These are phyloP conservation scores for Pelosia muscerda DNA, from an alignment of 2,888 invertebrate genomes.

Conservation along the genomic window DNA sequence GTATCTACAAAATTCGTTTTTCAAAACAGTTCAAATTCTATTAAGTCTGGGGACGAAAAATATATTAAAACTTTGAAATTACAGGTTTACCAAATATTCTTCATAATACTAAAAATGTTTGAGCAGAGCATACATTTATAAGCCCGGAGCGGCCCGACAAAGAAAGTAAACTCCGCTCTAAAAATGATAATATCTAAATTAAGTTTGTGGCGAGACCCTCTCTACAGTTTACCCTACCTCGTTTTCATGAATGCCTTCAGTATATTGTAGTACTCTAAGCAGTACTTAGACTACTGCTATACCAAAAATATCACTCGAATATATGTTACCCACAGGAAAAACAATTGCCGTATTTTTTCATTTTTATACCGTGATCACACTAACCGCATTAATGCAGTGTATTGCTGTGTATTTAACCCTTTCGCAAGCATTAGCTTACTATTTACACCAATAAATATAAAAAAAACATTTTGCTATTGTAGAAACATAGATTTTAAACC, in stretches of 20 bases:
- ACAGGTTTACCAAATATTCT: background rate
- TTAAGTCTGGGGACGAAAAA: background rate
- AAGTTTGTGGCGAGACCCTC: background rate
- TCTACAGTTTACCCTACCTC: constrained; percentile 13
- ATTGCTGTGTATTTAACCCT: background rate
- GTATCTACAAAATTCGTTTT: background rate
- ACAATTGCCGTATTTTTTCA: background rate
- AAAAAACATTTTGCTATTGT: too few relatives aligned
- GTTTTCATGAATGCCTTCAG: background rate
- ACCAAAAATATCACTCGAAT: background rate
- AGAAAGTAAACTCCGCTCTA: background rate
- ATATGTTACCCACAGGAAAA: background rate
- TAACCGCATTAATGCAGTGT: background rate
- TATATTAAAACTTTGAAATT: background rate
- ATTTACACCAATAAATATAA: too few relatives aligned
- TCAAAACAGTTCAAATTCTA: background rate
- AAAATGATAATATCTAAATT: background rate
- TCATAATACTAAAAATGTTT: background rate
- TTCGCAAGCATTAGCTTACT: too few relatives aligned
- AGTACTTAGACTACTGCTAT: background rate
- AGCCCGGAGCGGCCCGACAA: background rate
- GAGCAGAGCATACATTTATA: constrained; percentile 4
- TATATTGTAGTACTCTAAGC: background rate
- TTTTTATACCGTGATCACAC: background rate
- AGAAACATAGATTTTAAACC: too few relatives aligned